Conservation (phyloP, 2,888 invertebrate species). For the Ophioninae sp. region DNA sequence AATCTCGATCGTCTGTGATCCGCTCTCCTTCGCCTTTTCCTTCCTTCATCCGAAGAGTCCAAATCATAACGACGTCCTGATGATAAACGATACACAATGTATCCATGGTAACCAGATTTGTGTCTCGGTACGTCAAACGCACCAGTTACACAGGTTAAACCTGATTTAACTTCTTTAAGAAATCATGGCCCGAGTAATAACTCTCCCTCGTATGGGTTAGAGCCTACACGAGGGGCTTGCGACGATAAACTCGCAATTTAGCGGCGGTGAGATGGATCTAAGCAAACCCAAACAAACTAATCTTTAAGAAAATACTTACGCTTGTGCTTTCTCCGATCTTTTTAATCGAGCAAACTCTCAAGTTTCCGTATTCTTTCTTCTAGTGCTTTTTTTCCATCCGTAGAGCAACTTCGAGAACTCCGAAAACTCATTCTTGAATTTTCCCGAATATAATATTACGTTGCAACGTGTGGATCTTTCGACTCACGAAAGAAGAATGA, state of each 20-base stretch:
- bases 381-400: slow-evolving; percentile 11
- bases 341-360: slow-evolving; percentile 1
- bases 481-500: slow-evolving; percentile 27
- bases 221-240: slow-evolving; percentile 40
- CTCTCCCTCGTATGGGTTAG: slow-evolving; percentile 35
- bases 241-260: background rate
- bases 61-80: slow-evolving; percentile 20
- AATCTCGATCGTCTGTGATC: background rate
- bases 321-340: slow-evolving; percentile 15
- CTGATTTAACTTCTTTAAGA: slow-evolving; percentile 5
- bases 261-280: slow-evolving; percentile 5
- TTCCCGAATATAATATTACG: background rate
- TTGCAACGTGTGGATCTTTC: slow-evolving; percentile 31
- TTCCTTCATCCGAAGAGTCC: slow-evolving; percentile 21
- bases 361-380: slow-evolving; percentile 17
- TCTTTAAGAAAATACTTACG: slow-evolving; percentile 11
- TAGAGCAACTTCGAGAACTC: slow-evolving; percentile 19
- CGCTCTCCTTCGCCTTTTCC: slow-evolving; percentile 12
- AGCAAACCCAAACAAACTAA: background rate
- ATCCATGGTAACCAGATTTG: slow-evolving; percentile 4
- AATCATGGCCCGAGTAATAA: background rate
- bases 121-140: slow-evolving; percentile 29
- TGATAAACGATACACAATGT: background rate
- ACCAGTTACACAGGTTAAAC: slow-evolving; percentile 32
- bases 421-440: slow-evolving; percentile 11